phyloP scores from a whole-genome alignment of 2,888 invertebrate species.

The Apotomis betuletana region DNA sequence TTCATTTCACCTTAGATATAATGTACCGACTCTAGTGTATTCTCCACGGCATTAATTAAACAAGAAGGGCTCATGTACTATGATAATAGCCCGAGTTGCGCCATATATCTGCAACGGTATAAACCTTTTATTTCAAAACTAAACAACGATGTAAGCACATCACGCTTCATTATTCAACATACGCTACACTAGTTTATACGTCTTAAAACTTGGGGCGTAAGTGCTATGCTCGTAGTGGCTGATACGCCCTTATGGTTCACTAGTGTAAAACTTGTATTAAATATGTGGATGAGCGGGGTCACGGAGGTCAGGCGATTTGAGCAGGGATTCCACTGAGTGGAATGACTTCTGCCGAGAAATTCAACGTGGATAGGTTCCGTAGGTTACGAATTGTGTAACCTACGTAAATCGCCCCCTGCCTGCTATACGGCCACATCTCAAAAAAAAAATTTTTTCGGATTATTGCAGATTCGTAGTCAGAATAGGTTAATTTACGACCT shows the following conservation, averaged over 20 bases:
- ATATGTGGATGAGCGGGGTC: conserved; percentile 58
- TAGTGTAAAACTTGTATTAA: conserved; percentile 54
- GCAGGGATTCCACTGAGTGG: conserved; percentile 29
- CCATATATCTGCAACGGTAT: conserved; percentile 45
- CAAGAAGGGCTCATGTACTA: too few species aligned
- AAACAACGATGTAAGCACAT: conserved; percentile 10
- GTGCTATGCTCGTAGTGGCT: neutral
- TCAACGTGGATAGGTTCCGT: conserved; percentile 19
- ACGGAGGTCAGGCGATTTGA: conserved; percentile 49
- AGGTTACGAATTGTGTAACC: neutral
- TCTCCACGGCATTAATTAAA: too few species aligned
- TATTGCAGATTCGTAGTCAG: too few species aligned
- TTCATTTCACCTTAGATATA: too few species aligned
- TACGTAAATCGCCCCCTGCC: too few species aligned
- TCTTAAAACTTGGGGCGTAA: conserved; percentile 12
- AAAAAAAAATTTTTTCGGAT: too few species aligned
- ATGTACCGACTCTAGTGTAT: too few species aligned
- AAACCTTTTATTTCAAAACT: conserved; percentile 45
- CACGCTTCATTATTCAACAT: neutral
- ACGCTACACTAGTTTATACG: conserved; percentile 17
- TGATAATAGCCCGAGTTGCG: too few species aligned
- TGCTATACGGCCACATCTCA: too few species aligned
- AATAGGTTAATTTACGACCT: too few species aligned
- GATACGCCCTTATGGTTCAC: conserved; percentile 11
- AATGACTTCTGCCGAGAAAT: conserved; percentile 28